Evolutionary conservation across 2,888 invertebrate species (phyloP).

Genomic region (Microplitis deprimator): DNA sequence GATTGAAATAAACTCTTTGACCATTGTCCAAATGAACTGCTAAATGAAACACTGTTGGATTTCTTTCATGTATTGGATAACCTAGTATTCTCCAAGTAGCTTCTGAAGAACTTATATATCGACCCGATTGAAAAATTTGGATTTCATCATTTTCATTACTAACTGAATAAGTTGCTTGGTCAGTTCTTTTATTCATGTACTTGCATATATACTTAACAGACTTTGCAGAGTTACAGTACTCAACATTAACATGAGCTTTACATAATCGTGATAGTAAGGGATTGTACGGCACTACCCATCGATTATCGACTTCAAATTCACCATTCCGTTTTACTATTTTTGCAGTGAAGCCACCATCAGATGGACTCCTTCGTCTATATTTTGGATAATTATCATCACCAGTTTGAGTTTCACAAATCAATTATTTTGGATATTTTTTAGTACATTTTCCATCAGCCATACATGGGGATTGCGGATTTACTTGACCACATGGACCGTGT

Average conservation of each 20-base stretch:
- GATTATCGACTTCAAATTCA: constrained; percentile 42
- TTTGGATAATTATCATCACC: constrained; percentile 17
- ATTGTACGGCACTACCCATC: constrained; percentile 53
- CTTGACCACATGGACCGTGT: constrained; percentile 63
- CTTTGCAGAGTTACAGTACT: constrained; percentile 60
- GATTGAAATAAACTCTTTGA: constrained; percentile 54
- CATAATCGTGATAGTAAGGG: constrained; percentile 52
- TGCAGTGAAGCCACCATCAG: constrained; percentile 14
- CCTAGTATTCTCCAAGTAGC: constrained; percentile 28
- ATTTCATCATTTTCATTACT: constrained; percentile 13
- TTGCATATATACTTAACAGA: constrained; percentile 3
- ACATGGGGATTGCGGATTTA: constrained; percentile 65
- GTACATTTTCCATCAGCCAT: constrained; percentile 60
- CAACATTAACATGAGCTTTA: constrained; percentile 66
- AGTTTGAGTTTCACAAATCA: not conserved
- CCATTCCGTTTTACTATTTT: not conserved
- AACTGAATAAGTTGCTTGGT: not conserved
- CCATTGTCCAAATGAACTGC: constrained; percentile 39
- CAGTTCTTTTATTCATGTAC: constrained; percentile 7
- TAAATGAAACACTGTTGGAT: constrained; percentile 53
- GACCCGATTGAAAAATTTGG: constrained; percentile 21
- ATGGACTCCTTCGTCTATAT: constrained; percentile 6
- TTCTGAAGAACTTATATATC: constrained; percentile 52
- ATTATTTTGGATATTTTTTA: constrained; percentile 54
- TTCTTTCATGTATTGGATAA: constrained; percentile 56